Evolutionary conservation across 2,113 vertebrate species (phyloP), one percentile per base, ranked within the genome.

Genomic region (Cervus canadensis): DNA sequence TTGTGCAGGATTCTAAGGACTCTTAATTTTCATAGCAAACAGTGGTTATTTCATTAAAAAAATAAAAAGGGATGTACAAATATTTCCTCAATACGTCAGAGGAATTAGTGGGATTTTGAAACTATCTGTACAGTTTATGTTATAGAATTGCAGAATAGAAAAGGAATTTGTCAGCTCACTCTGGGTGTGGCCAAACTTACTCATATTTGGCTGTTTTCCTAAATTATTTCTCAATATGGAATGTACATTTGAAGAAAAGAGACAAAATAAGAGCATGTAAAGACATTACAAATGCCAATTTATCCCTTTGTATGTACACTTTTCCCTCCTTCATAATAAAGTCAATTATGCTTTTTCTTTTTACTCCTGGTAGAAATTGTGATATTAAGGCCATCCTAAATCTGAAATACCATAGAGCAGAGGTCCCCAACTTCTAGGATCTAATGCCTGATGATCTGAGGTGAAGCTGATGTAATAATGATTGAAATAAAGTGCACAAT

Each of bases 191-290:
- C 89, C 19, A 59, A 23, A 87, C 45, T 97, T 94, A 45, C 33
- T 93, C 48, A 76, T 54, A 64, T 83, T 54, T 94, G 60, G 79
- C 92, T 81, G 15, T 95, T 92, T 82, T 95, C 78, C 91, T 89
- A 89, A 91, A 83, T 92, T 95, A 33, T 67, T 93, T 88, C 76
- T 92, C 21, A 89, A 92, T 76, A 57, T 57, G 76, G 54, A 94
- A 96, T 86, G 67, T 33, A 57, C 25, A n/a, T 89, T 64, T 85
- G 52, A 25, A 87, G 78, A 91, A 97, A 62, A 95, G 59, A 95
- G 50, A 92, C 50, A 83, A 83, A 87, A 84, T 56, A 86, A 64
- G 30, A 84, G 17, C 33, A 79, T 60, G 4, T 64, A 64, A 92
- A 97, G 21, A 85, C 40, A 76, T 86, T 33, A 64, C 30, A 95